Percentiles rank a stretch among this genome's conserved stretches.
Conservation (phyloP, 2,113 vertebrate genomes). For the Sebastes fasciatus region DNA sequence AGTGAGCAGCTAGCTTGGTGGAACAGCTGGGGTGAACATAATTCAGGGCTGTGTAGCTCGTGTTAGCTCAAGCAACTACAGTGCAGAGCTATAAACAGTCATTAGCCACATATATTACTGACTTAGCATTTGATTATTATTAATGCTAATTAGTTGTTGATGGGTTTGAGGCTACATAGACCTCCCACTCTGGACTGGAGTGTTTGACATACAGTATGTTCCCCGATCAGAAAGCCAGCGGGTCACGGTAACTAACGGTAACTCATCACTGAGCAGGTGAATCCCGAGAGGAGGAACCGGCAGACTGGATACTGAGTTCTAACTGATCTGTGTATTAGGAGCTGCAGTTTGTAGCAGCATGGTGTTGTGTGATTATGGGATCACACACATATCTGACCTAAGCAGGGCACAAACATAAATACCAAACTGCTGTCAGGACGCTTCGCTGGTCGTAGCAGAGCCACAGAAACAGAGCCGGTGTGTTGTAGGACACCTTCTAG, state of each 20-base stretch:
- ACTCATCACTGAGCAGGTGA: background rate
- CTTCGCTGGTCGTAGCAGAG: background rate
- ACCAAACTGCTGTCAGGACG: background rate
- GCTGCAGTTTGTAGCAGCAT: background rate
- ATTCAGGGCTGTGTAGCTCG: no score
- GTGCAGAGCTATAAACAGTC: background rate
- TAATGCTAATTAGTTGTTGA: background rate
- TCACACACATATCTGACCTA: background rate
- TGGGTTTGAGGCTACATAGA: no score
- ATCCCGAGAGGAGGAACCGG: background rate
- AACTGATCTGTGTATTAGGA: background rate
- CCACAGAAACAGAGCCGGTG: background rate
- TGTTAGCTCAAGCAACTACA: background rate
- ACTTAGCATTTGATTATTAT: background rate
- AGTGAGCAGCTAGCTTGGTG: background rate
- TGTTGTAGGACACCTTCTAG: background rate
- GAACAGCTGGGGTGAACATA: constrained; percentile 2
- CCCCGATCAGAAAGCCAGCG: background rate
- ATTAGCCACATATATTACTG: background rate
- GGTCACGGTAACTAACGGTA: background rate
- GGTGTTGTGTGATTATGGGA: background rate
- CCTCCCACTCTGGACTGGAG: background rate
- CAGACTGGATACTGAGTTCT: background rate
- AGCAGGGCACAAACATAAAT: background rate
- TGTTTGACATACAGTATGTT: background rate